These are phyloP conservation scores for Brachionus calyciflorus DNA, from an alignment of 1,140 invertebrate genomes.

Conservation along the genomic window DNA sequence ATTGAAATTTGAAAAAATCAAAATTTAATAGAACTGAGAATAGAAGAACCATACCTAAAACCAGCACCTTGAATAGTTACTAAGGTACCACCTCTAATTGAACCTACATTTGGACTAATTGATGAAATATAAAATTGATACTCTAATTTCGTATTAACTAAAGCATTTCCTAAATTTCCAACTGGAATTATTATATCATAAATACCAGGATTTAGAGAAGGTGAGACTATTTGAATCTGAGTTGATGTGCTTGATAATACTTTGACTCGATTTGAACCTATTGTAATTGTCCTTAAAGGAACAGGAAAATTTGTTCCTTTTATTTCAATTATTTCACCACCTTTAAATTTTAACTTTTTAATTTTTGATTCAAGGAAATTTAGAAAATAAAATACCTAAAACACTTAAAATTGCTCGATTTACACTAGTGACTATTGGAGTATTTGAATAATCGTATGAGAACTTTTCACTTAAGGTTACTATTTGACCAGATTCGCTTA, in stretches of 20 bases:
- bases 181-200: conserved; percentile 46
- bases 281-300: not conserved
- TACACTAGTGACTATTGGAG: not conserved
- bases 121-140: conserved; percentile 46
- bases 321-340: conserved; percentile 50
- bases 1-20: not conserved
- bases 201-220: conserved; percentile 48
- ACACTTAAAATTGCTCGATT: conserved; percentile 11
- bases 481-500: conserved; percentile 26
- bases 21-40: not conserved
- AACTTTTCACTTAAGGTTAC: conserved; percentile 48
- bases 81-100: conserved; percentile 52
- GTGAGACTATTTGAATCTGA: conserved; percentile 47
- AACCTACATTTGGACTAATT: conserved; percentile 9
- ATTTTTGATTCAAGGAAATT: not conserved
- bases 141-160: not conserved
- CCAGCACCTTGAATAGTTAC: conserved; percentile 53
- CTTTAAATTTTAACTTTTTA: conserved; percentile 37
- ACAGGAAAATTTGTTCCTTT: conserved; percentile 49
- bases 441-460: conserved; percentile 42
- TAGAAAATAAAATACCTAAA: not conserved
- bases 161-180: conserved; percentile 15
- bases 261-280: conserved; percentile 48
- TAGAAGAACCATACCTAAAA: conserved; percentile 47
- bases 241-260: conserved; percentile 46